These are phyloP conservation scores for Ophiothrix spiculata DNA, from an alignment of 35 echinoderm and acorn worm species.

Conservation along the genomic window DNA sequence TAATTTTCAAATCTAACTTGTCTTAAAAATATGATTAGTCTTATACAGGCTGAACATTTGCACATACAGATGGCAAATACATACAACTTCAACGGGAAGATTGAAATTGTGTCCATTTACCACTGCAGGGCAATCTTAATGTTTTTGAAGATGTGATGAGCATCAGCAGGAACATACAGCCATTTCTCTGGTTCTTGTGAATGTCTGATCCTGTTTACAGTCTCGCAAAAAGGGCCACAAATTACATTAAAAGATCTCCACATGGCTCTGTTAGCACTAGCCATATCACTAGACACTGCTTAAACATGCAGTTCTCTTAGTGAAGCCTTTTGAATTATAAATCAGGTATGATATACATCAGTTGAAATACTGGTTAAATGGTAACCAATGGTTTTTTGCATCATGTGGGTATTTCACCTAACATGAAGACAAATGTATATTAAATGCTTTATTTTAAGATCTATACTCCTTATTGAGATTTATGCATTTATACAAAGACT, in stretches of 20 bases:
- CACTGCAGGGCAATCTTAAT: conserved; percentile 46
- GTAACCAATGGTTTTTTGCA: conserved; percentile 52
- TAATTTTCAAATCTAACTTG: conserved; percentile 11
- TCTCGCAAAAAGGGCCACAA: conserved; percentile 3
- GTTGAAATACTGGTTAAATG: conserved; percentile 54
- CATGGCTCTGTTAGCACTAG: conserved; percentile 50
- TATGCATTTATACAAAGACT: too few relatives aligned
- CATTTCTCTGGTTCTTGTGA: conserved; percentile 3
- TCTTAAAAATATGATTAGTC: conserved; percentile 9
- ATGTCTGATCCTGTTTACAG: conserved; percentile 36
- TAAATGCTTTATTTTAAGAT: too few relatives aligned
- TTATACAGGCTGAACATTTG: neutral
- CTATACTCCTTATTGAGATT: too few relatives aligned
- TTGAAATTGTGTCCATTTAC: conserved; percentile 44
- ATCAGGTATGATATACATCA: conserved; percentile 33
- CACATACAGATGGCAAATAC: conserved; percentile 9
- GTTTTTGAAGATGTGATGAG: conserved; percentile 45
- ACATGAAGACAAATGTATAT: conserved; percentile 56
- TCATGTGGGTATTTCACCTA: conserved; percentile 45
- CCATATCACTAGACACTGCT: conserved; percentile 48
- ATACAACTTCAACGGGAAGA: conserved; percentile 14
- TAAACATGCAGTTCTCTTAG: conserved; percentile 41
- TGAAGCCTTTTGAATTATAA: conserved; percentile 19
- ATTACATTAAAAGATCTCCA: conserved; percentile 46
- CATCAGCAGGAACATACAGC: conserved; percentile 48